Percentiles rank a stretch among this genome's conserved stretches.
Evolutionary conservation across 2,113 vertebrate genomes (phyloP).

Genomic region (Halcyon malimbica): DNA sequence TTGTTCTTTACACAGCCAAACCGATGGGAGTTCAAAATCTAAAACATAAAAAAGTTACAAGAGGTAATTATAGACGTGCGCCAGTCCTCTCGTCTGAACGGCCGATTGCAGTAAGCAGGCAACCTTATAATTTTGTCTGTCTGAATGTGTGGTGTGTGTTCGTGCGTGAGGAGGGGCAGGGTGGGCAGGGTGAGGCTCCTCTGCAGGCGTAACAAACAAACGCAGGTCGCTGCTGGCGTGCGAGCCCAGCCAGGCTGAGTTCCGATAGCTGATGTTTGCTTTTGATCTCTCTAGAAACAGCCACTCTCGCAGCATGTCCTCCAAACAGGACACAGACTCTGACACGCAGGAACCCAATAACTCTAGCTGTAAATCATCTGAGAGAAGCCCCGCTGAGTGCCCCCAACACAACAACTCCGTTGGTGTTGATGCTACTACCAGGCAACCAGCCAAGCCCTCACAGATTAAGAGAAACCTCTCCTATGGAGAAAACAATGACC

Average conservation of each 20-base stretch:
- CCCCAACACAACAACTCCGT: constrained; percentile 86
- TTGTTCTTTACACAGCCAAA: constrained; percentile 53
- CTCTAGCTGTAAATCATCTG: constrained; percentile 82
- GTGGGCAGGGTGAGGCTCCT: constrained; percentile 38
- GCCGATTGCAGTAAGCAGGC: constrained; percentile 78
- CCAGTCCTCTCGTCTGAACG: constrained; percentile 54
- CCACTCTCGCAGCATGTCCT: constrained; percentile 93
- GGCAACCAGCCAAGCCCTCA: constrained; percentile 91
- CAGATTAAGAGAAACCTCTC: constrained; percentile 95
- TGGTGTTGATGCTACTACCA: constrained; percentile 72
- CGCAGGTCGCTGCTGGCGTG: constrained; percentile 7
- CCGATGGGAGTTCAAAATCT: constrained; percentile 13
- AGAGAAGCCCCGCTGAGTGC: constrained; percentile 91
- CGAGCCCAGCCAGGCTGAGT: not conserved
- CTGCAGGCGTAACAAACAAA: constrained; percentile 56
- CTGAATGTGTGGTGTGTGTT: constrained; percentile 63
- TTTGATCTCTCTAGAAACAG: constrained; percentile 80
- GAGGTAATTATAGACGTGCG: not conserved
- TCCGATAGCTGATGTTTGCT: not conserved
- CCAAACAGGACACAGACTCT: constrained; percentile 93
- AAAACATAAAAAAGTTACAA: not conserved
- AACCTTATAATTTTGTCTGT: constrained; percentile 75
- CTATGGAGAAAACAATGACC: constrained; percentile 95
- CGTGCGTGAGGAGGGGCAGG: constrained; percentile 33
- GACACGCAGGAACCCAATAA: constrained; percentile 88